These are phyloP conservation scores for Rhamnusium bicolor DNA, from an alignment of 2,888 invertebrate species.

Conservation along the genomic window DNA sequence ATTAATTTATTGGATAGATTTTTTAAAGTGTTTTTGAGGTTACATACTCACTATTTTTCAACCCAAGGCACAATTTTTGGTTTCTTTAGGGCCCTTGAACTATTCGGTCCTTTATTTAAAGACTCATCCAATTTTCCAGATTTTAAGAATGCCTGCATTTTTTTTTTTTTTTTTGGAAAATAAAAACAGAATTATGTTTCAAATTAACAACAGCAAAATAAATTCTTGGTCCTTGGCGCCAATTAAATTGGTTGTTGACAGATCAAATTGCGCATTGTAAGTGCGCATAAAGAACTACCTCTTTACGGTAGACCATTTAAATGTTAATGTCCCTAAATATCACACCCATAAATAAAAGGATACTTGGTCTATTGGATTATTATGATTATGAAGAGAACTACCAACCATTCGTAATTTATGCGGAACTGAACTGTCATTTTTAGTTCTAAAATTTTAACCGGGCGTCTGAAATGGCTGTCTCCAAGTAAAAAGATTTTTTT, in stretches of 20 bases:
- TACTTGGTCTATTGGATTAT: background rate
- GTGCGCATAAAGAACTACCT: background rate
- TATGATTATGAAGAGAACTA: background rate
- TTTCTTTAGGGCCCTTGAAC: constrained; percentile 69
- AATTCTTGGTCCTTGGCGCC: too few species aligned
- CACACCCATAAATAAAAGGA: background rate
- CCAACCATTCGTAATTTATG: background rate
- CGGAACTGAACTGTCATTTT: background rate
- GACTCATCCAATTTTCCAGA: constrained; percentile 81
- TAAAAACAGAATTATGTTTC: too few species aligned
- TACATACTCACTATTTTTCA: constrained; percentile 83
- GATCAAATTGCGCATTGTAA: background rate
- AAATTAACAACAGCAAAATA: too few species aligned
- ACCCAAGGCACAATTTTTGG: constrained; percentile 83
- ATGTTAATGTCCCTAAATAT: background rate
- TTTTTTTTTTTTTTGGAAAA: too few species aligned
- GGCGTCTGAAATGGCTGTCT: background rate
- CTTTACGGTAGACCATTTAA: background rate
- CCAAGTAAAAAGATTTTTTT: background rate
- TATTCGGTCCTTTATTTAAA: constrained; percentile 64
- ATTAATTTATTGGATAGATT: too few species aligned
- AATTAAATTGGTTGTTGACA: background rate
- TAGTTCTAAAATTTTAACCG: background rate
- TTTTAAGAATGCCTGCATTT: constrained; percentile 88
- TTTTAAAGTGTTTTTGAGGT: too few species aligned